phyloP scores from a whole-genome alignment of 2,797 vertebrate genomes.

The Lacerta viridis region DNA sequence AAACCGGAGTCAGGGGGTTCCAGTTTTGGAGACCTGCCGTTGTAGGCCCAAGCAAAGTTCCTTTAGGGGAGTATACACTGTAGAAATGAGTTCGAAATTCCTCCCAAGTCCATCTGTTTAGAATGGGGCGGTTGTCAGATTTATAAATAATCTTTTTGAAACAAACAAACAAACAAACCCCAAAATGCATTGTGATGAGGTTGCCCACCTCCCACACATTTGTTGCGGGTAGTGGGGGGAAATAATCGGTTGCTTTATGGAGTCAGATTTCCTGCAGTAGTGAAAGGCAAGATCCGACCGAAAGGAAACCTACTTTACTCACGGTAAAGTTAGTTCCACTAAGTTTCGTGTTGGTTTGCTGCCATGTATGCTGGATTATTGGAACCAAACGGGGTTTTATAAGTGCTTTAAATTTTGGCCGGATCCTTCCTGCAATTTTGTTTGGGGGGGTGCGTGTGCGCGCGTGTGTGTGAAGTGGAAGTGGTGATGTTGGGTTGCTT shows the following conservation, averaged over 20 bases:
- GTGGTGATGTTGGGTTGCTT: not conserved
- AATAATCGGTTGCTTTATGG: conserved; percentile 19
- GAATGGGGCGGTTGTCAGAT: not conserved
- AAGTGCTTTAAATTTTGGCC: not conserved
- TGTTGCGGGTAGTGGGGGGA: not conserved
- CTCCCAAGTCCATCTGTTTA: not conserved
- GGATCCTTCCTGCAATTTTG: not conserved
- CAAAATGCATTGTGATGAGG: conserved; percentile 37
- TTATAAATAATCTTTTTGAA: not conserved
- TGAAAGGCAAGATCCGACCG: not conserved
- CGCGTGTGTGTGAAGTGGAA: not conserved
- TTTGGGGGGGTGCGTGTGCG: not conserved
- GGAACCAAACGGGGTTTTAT: not conserved
- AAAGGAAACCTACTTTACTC: fast-evolving
- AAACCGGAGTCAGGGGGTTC: too few species aligned
- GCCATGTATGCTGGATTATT: not conserved
- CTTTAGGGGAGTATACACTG: not conserved
- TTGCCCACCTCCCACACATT: not conserved
- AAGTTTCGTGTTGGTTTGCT: not conserved
- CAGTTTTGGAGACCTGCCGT: not conserved
- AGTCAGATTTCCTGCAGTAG: conserved; percentile 14
- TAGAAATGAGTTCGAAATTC: not conserved
- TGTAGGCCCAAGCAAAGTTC: not conserved
- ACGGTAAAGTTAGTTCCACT: not conserved
- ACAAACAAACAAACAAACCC: too few species aligned